A percentile compares a stretch with the other conserved stretches of the same genome.
phyloP scores from a whole-genome alignment of 2,113 vertebrate genomes.

The Cryptomyrus ogoouensis region DNA sequence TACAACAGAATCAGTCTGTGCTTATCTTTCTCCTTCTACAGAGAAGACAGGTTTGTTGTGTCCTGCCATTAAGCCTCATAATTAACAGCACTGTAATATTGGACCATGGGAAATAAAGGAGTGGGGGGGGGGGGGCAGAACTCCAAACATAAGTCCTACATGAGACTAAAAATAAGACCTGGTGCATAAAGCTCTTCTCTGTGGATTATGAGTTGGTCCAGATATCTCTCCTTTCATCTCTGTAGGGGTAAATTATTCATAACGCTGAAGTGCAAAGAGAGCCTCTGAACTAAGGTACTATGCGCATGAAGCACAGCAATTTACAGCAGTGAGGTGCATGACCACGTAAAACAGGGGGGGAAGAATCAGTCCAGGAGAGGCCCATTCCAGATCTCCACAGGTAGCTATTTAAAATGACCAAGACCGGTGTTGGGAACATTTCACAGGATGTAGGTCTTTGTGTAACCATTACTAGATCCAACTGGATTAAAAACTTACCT shows the following conservation, averaged over 20 bases:
- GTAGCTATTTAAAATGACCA: not conserved
- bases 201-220: not conserved
- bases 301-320: not conserved
- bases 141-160: not conserved
- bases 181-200: not conserved
- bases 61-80: not conserved
- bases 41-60: not conserved
- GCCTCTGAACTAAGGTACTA: not conserved
- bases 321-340: not conserved
- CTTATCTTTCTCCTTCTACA: not conserved
- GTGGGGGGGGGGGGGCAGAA: not conserved
- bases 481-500: constrained; percentile 66
- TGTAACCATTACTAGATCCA: not conserved
- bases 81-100: not conserved
- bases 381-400: not conserved
- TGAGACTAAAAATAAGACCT: constrained; percentile 1
- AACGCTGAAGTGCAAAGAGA: constrained; percentile 20
- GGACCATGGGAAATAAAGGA: not conserved
- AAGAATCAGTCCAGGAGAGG: not conserved
- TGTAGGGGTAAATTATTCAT: constrained; percentile 42
- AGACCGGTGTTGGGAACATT: not conserved
- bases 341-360: not conserved
- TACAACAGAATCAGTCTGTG: not conserved
- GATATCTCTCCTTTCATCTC: constrained; percentile 16
- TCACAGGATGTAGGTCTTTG: not conserved